A percentile compares a stretch with the other conserved stretches of the same genome.
Evolutionary conservation across 2,888 invertebrate species (phyloP).

Genomic region (Acronicta psi): DNA sequence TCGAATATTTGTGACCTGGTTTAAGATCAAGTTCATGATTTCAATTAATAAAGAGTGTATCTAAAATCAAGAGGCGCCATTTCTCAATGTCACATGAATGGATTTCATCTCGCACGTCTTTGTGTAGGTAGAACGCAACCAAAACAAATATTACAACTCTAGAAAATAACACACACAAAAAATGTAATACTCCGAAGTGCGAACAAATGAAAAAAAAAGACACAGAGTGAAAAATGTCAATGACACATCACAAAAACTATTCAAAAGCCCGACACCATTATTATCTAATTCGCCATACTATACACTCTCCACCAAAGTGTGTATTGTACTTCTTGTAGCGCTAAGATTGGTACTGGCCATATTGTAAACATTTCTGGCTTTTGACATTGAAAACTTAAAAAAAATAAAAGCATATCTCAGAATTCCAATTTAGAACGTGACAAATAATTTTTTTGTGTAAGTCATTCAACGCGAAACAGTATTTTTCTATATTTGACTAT

Average conservation of each 20-base stretch:
- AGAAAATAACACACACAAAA: slow-evolving; percentile 18
- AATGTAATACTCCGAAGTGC: background rate
- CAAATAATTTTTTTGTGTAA: slow-evolving; percentile 36
- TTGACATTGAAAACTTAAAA: slow-evolving; percentile 32
- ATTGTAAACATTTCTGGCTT: slow-evolving; percentile 39
- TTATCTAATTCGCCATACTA: slow-evolving; percentile 66
- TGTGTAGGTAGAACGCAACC: background rate
- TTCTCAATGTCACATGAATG: background rate
- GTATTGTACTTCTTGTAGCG: slow-evolving; percentile 36
- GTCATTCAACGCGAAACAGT: slow-evolving; percentile 28
- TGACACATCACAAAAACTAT: slow-evolving; percentile 70
- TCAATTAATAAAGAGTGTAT: too few species aligned
- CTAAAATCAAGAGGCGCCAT: background rate
- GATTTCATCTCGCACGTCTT: background rate
- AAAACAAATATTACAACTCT: background rate
- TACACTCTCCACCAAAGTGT: slow-evolving; percentile 43
- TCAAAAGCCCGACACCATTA: slow-evolving; percentile 56
- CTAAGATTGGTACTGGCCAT: slow-evolving; percentile 34
- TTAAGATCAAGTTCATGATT: too few species aligned
- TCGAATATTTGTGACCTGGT: too few species aligned
- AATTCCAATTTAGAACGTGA: slow-evolving; percentile 66
- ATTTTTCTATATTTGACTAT: too few species aligned
- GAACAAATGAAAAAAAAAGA: slow-evolving; percentile 22
- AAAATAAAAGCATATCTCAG: slow-evolving; percentile 53
- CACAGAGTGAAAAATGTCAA: slow-evolving; percentile 56